Percentiles rank a stretch among this genome's conserved stretches.
phyloP scores from a whole-genome alignment of 2,113 vertebrate genomes.

The Caranx melampygus region DNA sequence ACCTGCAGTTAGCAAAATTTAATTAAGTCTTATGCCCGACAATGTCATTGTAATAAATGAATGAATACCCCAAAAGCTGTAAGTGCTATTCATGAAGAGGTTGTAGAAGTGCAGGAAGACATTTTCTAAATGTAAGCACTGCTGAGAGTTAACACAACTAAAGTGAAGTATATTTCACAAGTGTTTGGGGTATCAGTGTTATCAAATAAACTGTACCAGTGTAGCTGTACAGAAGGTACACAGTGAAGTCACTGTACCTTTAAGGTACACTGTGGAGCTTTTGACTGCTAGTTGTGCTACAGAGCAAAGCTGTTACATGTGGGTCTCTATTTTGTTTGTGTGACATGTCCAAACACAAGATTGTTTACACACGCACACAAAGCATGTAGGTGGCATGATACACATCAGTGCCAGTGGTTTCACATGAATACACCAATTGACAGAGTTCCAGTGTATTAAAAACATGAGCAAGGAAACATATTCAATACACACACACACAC shows the following conservation, averaged over 20 bases:
- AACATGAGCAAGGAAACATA: not conserved
- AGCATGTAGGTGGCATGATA: too few relatives aligned
- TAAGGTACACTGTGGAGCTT: too few relatives aligned
- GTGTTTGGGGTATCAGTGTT: too few relatives aligned
- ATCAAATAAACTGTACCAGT: not conserved
- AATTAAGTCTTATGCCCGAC: not conserved
- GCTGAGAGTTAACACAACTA: not conserved
- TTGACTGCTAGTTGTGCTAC: not conserved
- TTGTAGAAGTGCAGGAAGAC: not conserved
- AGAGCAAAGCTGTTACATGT: not conserved
- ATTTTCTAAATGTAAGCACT: not conserved
- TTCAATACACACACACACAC: not conserved
- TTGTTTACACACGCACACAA: not conserved
- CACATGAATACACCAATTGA: not conserved
- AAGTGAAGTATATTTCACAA: not conserved
- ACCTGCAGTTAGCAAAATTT: not conserved
- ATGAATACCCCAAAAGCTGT: not conserved
- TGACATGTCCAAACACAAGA: not conserved
- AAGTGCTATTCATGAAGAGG: not conserved
- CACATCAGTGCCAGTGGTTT: too few relatives aligned
- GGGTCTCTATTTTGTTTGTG: not conserved
- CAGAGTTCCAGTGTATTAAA: not conserved
- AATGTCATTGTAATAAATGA: not conserved
- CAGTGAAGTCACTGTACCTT: not conserved
- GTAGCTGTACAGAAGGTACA: too few relatives aligned